These are phyloP conservation scores for Loriculus beryllinus DNA, from an alignment of 2,797 vertebrate species.

Conservation along the genomic window DNA sequence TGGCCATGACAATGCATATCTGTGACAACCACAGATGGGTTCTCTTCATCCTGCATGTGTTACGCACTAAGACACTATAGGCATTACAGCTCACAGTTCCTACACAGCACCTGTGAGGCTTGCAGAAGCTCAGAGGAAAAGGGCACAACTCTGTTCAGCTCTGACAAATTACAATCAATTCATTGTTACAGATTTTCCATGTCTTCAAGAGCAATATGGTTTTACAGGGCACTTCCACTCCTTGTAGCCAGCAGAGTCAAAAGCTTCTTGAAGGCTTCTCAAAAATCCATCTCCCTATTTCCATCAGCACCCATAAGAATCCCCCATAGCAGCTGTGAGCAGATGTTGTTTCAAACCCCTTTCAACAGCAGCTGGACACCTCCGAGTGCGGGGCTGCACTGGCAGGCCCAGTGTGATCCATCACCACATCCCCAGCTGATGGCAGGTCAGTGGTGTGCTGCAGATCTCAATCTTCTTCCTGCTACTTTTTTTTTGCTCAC, in stretches of 20 bases:
- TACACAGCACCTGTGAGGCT: not conserved
- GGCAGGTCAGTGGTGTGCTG: not conserved
- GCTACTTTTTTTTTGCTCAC: not conserved
- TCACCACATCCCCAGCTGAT: fast-evolving
- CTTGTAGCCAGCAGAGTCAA: not conserved
- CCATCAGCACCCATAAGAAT: not conserved
- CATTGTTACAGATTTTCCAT: not conserved
- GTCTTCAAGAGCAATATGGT: not conserved
- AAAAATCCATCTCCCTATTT: not conserved
- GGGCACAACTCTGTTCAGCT: not conserved
- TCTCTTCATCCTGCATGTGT: not conserved
- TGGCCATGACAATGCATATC: not conserved
- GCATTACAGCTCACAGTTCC: not conserved
- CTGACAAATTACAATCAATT: not conserved
- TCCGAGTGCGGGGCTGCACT: fast-evolving
- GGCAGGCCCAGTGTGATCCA: not conserved
- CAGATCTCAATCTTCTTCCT: not conserved
- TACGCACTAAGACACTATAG: not conserved
- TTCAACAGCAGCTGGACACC: not conserved
- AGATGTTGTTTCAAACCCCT: not conserved
- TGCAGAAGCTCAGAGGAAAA: not conserved
- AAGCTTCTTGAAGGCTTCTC: not conserved
- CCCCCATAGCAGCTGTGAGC: fast-evolving
- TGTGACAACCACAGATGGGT: not conserved
- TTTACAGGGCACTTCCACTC: not conserved